A percentile compares a stretch with the other conserved stretches of the same genome.
Evolutionary conservation across 2,888 invertebrate genomes (phyloP).

Genomic region (Pterobdella sp.): DNA sequence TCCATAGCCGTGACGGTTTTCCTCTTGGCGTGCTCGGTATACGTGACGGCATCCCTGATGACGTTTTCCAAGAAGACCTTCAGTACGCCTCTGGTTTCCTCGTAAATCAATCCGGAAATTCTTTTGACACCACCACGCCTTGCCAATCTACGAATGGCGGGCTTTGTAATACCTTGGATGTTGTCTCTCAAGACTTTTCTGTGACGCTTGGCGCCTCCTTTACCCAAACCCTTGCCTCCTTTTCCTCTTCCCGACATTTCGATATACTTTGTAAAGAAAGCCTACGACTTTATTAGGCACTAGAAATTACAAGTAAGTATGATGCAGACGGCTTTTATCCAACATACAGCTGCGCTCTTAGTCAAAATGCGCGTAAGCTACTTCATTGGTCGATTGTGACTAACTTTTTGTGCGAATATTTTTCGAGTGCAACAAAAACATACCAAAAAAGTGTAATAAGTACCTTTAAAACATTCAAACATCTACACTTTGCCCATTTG

Average conservation of each 20-base stretch:
- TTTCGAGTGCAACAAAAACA: no score
- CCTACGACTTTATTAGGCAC: no score
- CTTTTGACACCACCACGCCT: conserved; percentile 60
- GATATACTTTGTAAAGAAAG: no score
- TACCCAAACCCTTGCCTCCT: conserved; percentile 70
- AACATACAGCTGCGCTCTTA: no score
- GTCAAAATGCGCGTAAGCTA: no score
- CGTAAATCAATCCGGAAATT: conserved; percentile 70
- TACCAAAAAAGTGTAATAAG: no score
- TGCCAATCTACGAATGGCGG: conserved; percentile 68
- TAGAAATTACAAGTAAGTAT: no score
- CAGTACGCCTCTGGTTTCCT: conserved; percentile 45
- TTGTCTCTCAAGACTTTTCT: conserved; percentile 69
- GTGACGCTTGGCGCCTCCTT: conserved; percentile 73
- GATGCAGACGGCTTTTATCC: no score
- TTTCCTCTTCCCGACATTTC: conserved; percentile 68
- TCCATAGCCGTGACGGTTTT: conserved; percentile 35
- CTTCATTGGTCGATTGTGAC: no score
- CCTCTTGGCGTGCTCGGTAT: conserved; percentile 46
- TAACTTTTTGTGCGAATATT: no score
- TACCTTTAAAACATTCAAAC: no score
- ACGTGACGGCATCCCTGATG: conserved; percentile 74
- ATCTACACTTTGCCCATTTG: no score
- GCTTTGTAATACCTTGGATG: conserved; percentile 70
- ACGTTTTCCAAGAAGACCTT: conserved; percentile 71